Evolutionary conservation across 35 echinoderm and acorn worm species (phyloP).

Genomic region (Hemicentrotus pulcherrimus): DNA sequence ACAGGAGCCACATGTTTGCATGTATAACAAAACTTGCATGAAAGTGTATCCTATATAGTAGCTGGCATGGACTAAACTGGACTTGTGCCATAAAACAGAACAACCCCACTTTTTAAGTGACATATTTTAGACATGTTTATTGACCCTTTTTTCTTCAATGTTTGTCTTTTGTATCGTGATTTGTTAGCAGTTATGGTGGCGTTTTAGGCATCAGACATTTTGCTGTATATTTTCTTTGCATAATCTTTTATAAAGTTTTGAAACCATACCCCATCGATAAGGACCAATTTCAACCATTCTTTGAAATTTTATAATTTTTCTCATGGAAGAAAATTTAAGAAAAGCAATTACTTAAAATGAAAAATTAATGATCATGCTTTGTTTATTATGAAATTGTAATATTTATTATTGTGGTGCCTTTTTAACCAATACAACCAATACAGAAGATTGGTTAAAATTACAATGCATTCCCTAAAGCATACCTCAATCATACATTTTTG

Average conservation of each 20-base stretch:
- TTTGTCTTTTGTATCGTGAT: not conserved
- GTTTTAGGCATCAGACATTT: conserved; percentile 8
- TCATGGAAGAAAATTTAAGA: not conserved
- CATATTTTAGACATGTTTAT: too few relatives aligned
- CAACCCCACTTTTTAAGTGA: too few relatives aligned
- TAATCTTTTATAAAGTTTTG: not conserved
- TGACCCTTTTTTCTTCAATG: not conserved
- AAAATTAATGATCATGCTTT: not conserved
- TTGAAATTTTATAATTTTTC: not conserved
- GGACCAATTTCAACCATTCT: conserved; percentile 5
- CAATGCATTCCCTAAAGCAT: not conserved
- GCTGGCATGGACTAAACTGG: too few relatives aligned
- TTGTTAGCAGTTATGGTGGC: not conserved
- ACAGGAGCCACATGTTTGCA: too few relatives aligned
- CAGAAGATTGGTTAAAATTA: not conserved
- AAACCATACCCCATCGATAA: not conserved
- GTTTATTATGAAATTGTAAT: not conserved
- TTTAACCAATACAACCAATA: not conserved
- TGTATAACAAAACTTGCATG: too few relatives aligned
- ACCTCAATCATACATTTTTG: not conserved
- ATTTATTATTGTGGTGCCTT: conserved; percentile 18
- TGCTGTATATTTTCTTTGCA: not conserved
- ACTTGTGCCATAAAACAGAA: too few relatives aligned
- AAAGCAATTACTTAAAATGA: not conserved
- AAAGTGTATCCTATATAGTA: too few relatives aligned